Percentiles rank a stretch among this genome's conserved stretches.
phyloP scores from a whole-genome alignment of 2,113 vertebrate genomes.

The Globicephala melas region DNA sequence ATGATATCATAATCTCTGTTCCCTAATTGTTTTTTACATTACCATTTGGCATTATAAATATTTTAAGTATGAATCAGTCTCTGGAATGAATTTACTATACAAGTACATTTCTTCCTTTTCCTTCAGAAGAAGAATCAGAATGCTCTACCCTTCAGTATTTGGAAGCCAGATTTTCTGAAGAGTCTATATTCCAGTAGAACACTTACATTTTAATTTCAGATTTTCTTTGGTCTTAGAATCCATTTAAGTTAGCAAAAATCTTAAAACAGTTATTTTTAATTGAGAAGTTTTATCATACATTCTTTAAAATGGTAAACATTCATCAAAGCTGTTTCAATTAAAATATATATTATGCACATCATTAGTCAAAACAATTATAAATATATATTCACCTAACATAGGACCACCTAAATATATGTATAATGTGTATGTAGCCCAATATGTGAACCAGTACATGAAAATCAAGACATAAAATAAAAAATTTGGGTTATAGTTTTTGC shows the following conservation, averaged over 20 bases:
- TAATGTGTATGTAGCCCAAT: background rate
- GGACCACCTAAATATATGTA: background rate
- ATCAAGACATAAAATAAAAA: background rate
- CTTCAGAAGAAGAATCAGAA: background rate
- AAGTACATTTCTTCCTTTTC: background rate
- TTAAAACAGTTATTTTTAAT: conserved; percentile 16
- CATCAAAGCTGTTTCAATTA: conserved; percentile 30
- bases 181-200: background rate
- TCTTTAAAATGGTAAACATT: conserved; percentile 39
- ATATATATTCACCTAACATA: background rate
- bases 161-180: conserved; percentile 46
- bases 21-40: background rate
- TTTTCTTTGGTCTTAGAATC: conserved; percentile 14
- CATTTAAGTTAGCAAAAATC: conserved; percentile 8
- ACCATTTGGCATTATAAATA: conserved; percentile 41
- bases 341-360: background rate
- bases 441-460: background rate
- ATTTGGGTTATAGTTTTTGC: background rate
- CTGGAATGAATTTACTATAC: background rate
- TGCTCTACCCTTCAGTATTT: conserved; percentile 6
- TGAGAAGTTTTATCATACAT: conserved; percentile 3
- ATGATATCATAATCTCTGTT: conserved; percentile 8
- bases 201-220: conserved; percentile 46
- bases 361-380: background rate
- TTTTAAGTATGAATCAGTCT: conserved; percentile 20